Conservation (phyloP, 2,888 invertebrate species). For the Stenichneumon culpator region DNA sequence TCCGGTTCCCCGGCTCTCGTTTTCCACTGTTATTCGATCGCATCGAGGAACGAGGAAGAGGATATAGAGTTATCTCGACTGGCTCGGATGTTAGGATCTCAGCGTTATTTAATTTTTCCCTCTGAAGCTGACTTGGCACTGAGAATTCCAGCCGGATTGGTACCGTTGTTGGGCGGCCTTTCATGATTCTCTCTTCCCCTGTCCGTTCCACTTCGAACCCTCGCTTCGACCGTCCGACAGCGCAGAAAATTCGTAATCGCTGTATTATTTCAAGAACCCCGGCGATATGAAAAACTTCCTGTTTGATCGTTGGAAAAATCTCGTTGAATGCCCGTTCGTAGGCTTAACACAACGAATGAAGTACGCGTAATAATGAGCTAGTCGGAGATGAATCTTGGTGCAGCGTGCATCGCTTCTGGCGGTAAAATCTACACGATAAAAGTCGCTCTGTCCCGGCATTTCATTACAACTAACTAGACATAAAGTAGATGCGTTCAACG, state of each 20-base stretch:
- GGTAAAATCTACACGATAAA: background rate
- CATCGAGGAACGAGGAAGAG: conserved; percentile 26
- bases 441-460: background rate
- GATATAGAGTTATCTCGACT: conserved; percentile 32
- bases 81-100: conserved; percentile 50
- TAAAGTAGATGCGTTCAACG: conserved; percentile 39
- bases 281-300: conserved; percentile 42
- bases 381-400: background rate
- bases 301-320: conserved; percentile 21
- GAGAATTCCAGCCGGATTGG: conserved; percentile 75
- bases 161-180: conserved; percentile 35
- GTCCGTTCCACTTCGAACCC: conserved; percentile 9
- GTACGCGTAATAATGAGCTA: background rate
- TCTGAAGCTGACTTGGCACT: conserved; percentile 77
- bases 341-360: background rate
- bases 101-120: conserved; percentile 80
- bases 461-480: conserved; percentile 11
- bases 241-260: conserved; percentile 45
- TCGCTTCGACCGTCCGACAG: background rate
- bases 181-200: conserved; percentile 12
- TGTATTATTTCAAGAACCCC: conserved; percentile 33
- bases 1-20: conserved; percentile 6
- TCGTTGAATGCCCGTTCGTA: background rate
- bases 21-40: conserved; percentile 12
- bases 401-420: background rate